Base-by-base conservation (phyloP, 1,140 invertebrate genomes). In the Dendroctonus ponderosae region DNA sequence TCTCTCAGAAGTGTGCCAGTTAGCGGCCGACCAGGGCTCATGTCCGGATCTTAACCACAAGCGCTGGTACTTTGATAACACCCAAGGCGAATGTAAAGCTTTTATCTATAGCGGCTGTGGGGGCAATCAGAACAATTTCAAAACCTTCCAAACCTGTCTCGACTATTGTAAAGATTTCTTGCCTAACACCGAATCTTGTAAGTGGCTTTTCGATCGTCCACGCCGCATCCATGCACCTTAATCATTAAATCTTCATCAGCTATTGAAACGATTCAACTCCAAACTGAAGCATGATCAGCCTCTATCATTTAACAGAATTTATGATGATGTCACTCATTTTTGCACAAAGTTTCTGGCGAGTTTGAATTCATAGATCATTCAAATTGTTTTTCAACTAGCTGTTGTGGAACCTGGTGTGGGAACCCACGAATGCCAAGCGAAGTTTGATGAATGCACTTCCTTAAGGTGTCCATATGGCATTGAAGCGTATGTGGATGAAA, bases 51-150 rank as follows among this genome's bases (percentile, higher is more conserved):
- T 79, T 11, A 74, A 82, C 54, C 81, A 81, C 66, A 87, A 86
- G 70, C 84, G 90, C 52, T 97, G 88, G 86, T 93, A 90, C 82
- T 96, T 90, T 78, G 89, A 96, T 76, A 81, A 85, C 62, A 82
- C 84, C 52, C 82, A 83, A 67, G 84, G 85, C 74, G 87, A 85
- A 70, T 94, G 92, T 76, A 80, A 89, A 61, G 82, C 86, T 41
- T 94, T 94, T 76, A 84, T 87, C 72, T 94, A 91, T 78, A 88
- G 88, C 62, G 92, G 92, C 77, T 90, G 88, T 78, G 83, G 85
- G 77, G 89, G 89, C n/a, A 92, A 92, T 79, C 83, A 83, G 66
- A 93, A 93, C 80, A 86, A 89, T 78, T 93, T 93, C 82, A 84
- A 84, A 74, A 86, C 78, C 46, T 89, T 86, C 78, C 85, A 90